Conservation (phyloP, 2,888 invertebrate species). For the Nasonia oneida region DNA sequence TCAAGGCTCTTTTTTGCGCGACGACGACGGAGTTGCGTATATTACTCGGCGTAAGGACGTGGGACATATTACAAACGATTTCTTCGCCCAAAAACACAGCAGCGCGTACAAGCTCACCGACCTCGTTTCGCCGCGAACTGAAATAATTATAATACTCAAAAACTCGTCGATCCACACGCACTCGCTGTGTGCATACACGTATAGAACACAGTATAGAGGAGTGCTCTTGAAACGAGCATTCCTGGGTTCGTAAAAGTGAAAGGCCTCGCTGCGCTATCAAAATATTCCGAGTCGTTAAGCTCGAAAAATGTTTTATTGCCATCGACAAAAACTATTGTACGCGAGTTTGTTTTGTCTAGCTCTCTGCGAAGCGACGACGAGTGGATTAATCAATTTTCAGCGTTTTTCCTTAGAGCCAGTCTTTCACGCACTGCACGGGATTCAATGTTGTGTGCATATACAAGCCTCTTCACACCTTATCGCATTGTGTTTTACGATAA, state of each 20-base stretch:
- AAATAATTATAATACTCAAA: conserved; percentile 46
- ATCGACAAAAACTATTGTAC: neutral
- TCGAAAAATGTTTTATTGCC: conserved; percentile 33
- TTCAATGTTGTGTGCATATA: neutral
- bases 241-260: conserved; percentile 43
- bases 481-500: neutral
- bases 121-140: conserved; percentile 41
- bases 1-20: neutral
- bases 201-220: neutral
- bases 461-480: neutral
- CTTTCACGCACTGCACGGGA: neutral
- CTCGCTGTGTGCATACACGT: neutral
- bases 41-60: too few species aligned
- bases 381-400: neutral
- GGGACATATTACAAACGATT: neutral
- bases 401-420: neutral
- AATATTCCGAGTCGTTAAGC: conserved; percentile 36
- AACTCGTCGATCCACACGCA: conserved; percentile 5
- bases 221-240: conserved; percentile 27
- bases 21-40: too few species aligned
- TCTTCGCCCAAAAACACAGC: conserved; percentile 13
- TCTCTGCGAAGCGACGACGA: neutral
- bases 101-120: conserved; percentile 27
- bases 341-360: neutral
- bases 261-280: conserved; percentile 18